Conservation (phyloP, 92 coral and sea anemone species). For the Epizoanthus rinbou region DNA sequence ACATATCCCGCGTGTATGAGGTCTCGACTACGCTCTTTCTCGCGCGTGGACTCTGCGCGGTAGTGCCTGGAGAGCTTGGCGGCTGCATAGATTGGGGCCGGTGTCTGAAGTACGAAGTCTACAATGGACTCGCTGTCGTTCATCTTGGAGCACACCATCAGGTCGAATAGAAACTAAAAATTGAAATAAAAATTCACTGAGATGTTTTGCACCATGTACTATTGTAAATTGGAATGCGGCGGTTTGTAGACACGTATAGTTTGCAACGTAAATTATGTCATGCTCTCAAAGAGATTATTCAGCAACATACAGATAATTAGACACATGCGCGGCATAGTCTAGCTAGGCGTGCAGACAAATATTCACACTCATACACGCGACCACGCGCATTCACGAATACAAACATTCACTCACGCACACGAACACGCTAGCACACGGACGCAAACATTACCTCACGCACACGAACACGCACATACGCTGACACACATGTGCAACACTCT, state of each 20-base stretch:
- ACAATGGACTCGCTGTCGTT: slow-evolving; percentile 83
- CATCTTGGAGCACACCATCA: slow-evolving; percentile 94
- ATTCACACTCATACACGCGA: background rate
- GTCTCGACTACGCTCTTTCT: slow-evolving; percentile 95
- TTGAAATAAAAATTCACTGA: slow-evolving; percentile 1
- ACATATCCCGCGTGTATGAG: slow-evolving; percentile 89
- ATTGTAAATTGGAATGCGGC: no score
- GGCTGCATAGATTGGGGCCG: slow-evolving; percentile 97
- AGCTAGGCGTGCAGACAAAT: no score
- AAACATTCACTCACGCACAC: background rate
- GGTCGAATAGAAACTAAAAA: slow-evolving; percentile 86
- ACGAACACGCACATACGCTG: background rate
- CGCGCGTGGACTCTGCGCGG: slow-evolving; percentile 88
- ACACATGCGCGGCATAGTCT: no score
- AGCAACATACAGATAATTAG: background rate
- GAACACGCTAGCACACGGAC: background rate
- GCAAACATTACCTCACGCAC: background rate
- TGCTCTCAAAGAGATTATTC: background rate
- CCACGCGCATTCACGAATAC: no score
- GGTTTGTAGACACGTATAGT: no score
- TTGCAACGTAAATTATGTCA: background rate
- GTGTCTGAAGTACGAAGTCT: slow-evolving; percentile 92
- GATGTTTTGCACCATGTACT: background rate
- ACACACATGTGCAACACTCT: background rate
- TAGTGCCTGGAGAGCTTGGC: slow-evolving; percentile 93